A percentile compares a stretch with the other conserved stretches of the same genome.
phyloP scores from a whole-genome alignment of 2,797 vertebrate genomes.

The Danio kyathit region DNA sequence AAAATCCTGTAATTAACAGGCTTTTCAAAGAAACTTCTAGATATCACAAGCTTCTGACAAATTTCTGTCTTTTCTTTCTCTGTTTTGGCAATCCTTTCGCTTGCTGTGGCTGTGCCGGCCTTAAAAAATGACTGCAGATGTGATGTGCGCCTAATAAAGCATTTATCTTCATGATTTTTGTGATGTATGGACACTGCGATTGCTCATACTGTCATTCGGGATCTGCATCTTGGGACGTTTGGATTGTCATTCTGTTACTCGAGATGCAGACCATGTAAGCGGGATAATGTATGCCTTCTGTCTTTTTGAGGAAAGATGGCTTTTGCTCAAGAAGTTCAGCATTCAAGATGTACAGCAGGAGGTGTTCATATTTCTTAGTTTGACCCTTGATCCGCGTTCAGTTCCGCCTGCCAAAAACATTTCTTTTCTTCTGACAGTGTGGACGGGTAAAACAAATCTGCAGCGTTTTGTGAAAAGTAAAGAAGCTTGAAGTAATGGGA shows the following conservation, averaged over 20 bases:
- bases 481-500: slow-evolving; percentile 17
- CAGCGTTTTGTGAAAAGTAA: slow-evolving; percentile 20
- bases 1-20: slow-evolving; percentile 76
- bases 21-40: slow-evolving; percentile 66
- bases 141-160: slow-evolving; percentile 12
- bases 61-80: slow-evolving; percentile 7
- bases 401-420: slow-evolving; percentile 35
- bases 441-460: slow-evolving; percentile 34
- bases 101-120: slow-evolving; percentile 13
- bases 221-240: slow-evolving; percentile 35
- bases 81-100: slow-evolving; percentile 7
- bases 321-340: slow-evolving; percentile 27
- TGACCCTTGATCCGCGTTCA: slow-evolving; percentile 41
- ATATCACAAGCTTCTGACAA: slow-evolving; percentile 58
- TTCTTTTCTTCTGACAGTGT: slow-evolving; percentile 39
- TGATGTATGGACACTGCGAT: slow-evolving; percentile 38
- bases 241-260: slow-evolving; percentile 37
- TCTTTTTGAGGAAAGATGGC: slow-evolving; percentile 42
- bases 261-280: slow-evolving; percentile 26
- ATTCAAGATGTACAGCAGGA: slow-evolving; percentile 31
- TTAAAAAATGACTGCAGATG: slow-evolving; percentile 44
- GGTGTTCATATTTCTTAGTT: slow-evolving; percentile 35
- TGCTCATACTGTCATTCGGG: slow-evolving; percentile 15
- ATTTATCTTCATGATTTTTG: slow-evolving; percentile 37
- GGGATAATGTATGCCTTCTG: slow-evolving; percentile 41